A percentile compares a stretch with the other conserved stretches of the same genome.
Conservation (phyloP, 2,888 invertebrate genomes). For the Ochlodes sylvanus region DNA sequence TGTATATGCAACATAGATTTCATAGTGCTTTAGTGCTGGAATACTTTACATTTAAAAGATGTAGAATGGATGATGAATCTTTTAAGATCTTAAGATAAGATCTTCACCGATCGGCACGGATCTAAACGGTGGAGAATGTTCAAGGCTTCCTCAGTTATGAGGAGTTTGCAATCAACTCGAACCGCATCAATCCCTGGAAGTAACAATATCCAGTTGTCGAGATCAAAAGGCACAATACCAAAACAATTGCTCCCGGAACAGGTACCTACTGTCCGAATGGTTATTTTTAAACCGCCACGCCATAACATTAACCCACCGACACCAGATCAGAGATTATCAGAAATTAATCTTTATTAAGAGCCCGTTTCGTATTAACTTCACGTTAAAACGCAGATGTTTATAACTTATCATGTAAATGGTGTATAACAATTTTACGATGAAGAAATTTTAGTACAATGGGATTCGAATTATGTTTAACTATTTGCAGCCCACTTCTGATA, state of each 20-base stretch:
- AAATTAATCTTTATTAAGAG: background rate
- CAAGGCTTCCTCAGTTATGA: too few species aligned
- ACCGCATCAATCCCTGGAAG: conserved; percentile 20
- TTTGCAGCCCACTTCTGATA: background rate
- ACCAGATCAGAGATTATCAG: background rate
- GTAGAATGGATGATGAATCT: too few species aligned
- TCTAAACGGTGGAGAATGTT: too few species aligned
- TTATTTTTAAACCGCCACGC: conserved; percentile 19
- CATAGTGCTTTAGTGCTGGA: too few species aligned
- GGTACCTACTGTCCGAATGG: conserved; percentile 1
- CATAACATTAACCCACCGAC: background rate
- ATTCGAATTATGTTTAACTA: background rate
- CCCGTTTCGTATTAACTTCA: background rate
- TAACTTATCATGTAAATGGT: background rate
- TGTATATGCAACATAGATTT: too few species aligned
- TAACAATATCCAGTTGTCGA: conserved; percentile 26
- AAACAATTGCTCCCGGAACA: conserved; percentile 33
- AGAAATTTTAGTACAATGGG: background rate
- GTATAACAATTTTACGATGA: background rate
- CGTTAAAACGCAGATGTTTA: background rate
- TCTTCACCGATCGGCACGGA: too few species aligned
- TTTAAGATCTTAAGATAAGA: too few species aligned
- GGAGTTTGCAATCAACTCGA: background rate
- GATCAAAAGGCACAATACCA: conserved; percentile 25
- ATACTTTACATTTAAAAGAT: too few species aligned